Base-by-base conservation (phyloP, 2,113 vertebrate species). In the Rhodinocichla rosea region DNA sequence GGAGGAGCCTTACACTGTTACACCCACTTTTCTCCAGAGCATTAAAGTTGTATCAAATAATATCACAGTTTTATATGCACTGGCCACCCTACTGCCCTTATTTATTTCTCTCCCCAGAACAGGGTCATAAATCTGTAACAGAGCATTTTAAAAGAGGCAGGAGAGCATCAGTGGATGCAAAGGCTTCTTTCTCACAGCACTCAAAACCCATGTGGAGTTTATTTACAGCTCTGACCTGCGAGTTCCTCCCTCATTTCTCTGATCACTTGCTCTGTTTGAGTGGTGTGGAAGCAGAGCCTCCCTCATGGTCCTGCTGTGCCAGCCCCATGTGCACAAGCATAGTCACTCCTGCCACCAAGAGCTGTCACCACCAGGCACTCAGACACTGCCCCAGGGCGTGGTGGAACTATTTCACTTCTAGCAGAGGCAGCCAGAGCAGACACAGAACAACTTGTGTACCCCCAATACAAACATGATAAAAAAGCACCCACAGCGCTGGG, bases 371-470 rank as follows among this genome's bases (percentile, higher is more conserved):
- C 24, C 81, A 42, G 50, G 23, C 62, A 1, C 53, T 50, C 92
- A 95, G 94, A 84, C 86, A 10, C 60, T 39, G 89, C 95, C 65
- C 56, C 67, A 35, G 83, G 94, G 20, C 20, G 6, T 4, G 33
- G 22, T 2, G 2, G 3, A 56, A 22, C 74, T 62, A 1, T 55
- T 57, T 45, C 4, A 49, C 28, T 60, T 26, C 68, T 15, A 23
- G 37, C 81, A 89, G 90, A 52, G 2, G 5, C 57, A 60, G 50
- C 33, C 80, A 47, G 87, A 77, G 69, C 91, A 92, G 78, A 33
- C 86, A 55, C 56, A 59, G 84, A 80, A 9, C 37, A 55, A 35
- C 53, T 14, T 3, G 20, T 21, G 76, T 33, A 24, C 49, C 77
- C 82, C 52, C 39, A 39, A 5, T 6, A 56, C 33, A 50, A 56